Evolutionary conservation across 2,888 invertebrate genomes (phyloP), one percentile per base, ranked within the genome.

Genomic region (Strigamia transsilvanica): DNA sequence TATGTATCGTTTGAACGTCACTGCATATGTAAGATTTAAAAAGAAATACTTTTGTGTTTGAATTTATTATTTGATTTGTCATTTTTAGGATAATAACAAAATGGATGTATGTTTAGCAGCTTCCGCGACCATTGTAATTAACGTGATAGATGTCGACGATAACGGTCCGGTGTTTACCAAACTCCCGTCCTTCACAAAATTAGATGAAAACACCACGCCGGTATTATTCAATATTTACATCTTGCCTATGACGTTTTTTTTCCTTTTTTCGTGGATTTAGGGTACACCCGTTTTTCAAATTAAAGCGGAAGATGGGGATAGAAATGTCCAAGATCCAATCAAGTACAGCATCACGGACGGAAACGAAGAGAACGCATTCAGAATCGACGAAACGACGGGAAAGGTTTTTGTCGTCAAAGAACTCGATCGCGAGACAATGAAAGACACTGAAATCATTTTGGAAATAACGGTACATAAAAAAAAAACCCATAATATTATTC

Each of bases 121-220:
- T 27, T 27, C 23, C 4, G 38, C 18, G 32, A 77, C 23, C 0
- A 6, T 77, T 5, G 18, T 77, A n/a, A 77, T 77, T 7, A 77
- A 79, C 34, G 80, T 79, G 13, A n/a, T n/a, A 6, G 80, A 79
- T 41, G 42, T 41, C 18, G 80, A 79, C 41, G 80, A 79, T 12
- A 42, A 38, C 10, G 80, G 42, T 3, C 80, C 80, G 18, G 38
- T 41, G 41, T 79, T 79, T 9, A 79, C 41, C 21, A 79, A 42
- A 42, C 9, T 21, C 7, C 38, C 80, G 41, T 42, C 80, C 0
- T 41, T 79, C 80, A 79, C 41, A 18, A 41, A 79, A 42, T 13
- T 79, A n/a, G 7, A 79, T 18, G 80, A 79, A 79, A 27, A 79
- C 21, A 38, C 38, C 2, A 0, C 41, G 27, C 27, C 27, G 27